phyloP scores from a whole-genome alignment of 2,888 invertebrate genomes.

The Spisula solida region DNA sequence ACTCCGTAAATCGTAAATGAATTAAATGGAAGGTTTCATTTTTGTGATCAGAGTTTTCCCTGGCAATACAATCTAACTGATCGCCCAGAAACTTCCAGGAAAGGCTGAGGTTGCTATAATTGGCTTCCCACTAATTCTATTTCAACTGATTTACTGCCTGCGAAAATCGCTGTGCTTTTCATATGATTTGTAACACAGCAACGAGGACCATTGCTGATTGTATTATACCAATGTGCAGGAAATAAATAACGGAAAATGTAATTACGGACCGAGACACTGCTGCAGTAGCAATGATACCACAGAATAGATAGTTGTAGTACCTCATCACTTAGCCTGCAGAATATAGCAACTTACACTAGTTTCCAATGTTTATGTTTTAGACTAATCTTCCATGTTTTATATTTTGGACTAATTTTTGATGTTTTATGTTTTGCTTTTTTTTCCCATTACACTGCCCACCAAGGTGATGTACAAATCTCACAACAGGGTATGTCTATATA shows the following conservation, averaged over 20 bases:
- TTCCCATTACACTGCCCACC: neutral
- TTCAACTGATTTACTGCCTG: slow-evolving; percentile 17
- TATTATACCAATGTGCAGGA: neutral
- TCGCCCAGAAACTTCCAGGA: slow-evolving; percentile 15
- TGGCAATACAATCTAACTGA: slow-evolving; percentile 9
- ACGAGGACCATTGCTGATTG: neutral
- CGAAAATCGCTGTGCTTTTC: slow-evolving; percentile 9
- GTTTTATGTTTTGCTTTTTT: neutral
- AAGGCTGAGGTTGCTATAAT: slow-evolving; percentile 13
- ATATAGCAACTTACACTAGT: neutral
- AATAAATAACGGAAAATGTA: neutral
- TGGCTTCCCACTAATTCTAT: slow-evolving; percentile 16
- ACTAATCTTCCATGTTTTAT: neutral
- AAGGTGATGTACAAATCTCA: neutral
- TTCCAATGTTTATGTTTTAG: neutral
- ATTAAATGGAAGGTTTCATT: slow-evolving; percentile 40
- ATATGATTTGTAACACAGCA: neutral
- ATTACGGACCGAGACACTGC: too few species aligned
- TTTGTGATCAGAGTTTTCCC: slow-evolving; percentile 26
- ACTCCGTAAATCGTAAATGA: slow-evolving; percentile 25
- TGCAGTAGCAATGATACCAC: neutral
- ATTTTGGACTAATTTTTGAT: neutral
- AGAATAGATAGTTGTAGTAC: neutral
- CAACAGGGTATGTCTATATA: neutral
- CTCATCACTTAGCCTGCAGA: neutral